A percentile compares a stretch with the other conserved stretches of the same genome.
Evolutionary conservation across 2,113 vertebrate genomes (phyloP).

Genomic region (Chamaea fasciata): DNA sequence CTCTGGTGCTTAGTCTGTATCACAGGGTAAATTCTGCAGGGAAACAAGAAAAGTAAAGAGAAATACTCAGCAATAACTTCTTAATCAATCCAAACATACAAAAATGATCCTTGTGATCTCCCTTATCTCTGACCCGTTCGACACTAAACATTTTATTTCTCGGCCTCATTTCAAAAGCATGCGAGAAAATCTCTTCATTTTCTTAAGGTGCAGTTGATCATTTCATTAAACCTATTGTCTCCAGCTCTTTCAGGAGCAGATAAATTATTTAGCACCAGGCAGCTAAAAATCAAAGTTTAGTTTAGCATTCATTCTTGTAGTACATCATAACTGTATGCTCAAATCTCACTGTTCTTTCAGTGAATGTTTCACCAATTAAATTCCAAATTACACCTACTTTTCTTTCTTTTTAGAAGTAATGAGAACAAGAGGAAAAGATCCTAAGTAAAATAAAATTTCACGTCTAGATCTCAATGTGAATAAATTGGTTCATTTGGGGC

Average conservation of each 20-base stretch:
- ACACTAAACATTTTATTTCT: neutral
- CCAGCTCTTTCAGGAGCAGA: neutral
- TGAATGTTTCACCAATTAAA: neutral
- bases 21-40: neutral
- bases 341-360: neutral
- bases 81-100: neutral
- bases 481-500: neutral
- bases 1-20: neutral
- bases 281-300: neutral
- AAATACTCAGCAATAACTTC: neutral
- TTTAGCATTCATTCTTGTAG: neutral
- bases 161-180: neutral
- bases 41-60: neutral
- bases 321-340: neutral
- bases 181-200: neutral
- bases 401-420: neutral
- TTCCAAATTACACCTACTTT: neutral
- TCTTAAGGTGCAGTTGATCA: neutral
- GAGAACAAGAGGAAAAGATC: neutral
- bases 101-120: neutral
- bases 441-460: neutral
- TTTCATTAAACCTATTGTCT: neutral
- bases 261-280: neutral
- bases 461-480: neutral
- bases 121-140: neutral